Conservation (phyloP, 2,888 invertebrate species). For the Meganola albula region DNA sequence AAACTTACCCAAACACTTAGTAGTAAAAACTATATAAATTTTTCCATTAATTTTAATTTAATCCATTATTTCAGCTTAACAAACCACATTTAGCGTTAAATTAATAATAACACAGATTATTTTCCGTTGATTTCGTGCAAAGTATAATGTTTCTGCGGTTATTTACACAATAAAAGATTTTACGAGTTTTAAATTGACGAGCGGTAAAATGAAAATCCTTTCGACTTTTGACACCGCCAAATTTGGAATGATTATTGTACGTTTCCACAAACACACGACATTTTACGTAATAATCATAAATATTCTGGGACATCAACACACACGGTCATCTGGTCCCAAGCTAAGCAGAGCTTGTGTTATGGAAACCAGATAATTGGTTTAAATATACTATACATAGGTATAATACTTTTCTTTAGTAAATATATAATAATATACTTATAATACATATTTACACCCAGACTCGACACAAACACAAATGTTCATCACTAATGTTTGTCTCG, state of each 20-base stretch:
- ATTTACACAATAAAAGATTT: slow-evolving; percentile 52
- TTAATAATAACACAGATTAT: slow-evolving; percentile 21
- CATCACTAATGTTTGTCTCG: too few species aligned
- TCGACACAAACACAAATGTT: too few species aligned
- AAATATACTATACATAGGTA: too few species aligned
- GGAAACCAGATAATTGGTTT: too few species aligned
- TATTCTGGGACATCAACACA: too few species aligned
- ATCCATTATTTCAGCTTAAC: slow-evolving; percentile 11
- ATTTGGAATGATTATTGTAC: slow-evolving; percentile 41
- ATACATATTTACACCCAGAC: too few species aligned
- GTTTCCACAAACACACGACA: slow-evolving; percentile 40
- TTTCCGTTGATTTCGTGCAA: slow-evolving; percentile 20
- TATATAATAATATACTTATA: too few species aligned
- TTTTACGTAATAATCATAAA: neutral
- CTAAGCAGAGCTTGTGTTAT: too few species aligned
- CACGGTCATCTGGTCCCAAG: too few species aligned
- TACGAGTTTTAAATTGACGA: slow-evolving; percentile 61
- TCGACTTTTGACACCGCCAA: slow-evolving; percentile 61
- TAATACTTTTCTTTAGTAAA: too few species aligned
- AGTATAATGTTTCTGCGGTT: slow-evolving; percentile 33
- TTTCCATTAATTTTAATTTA: slow-evolving; percentile 29
- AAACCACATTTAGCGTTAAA: slow-evolving; percentile 19
- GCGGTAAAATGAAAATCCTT: slow-evolving; percentile 40
- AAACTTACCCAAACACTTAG: slow-evolving; percentile 31
- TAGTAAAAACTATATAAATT: too few species aligned